Conservation (phyloP, 2,888 invertebrate species). For the Uloborus plumipes region DNA sequence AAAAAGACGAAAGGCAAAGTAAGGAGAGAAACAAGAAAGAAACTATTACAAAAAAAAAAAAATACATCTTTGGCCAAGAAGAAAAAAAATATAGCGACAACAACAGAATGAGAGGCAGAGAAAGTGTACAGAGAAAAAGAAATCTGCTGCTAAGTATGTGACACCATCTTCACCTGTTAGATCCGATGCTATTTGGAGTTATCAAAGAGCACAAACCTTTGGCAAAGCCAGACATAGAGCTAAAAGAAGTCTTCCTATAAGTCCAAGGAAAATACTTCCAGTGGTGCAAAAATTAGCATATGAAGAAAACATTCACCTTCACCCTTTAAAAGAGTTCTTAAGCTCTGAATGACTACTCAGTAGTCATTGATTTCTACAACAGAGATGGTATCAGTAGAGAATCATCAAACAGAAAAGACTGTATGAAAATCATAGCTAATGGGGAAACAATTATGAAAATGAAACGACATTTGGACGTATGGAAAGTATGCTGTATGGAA, state of each 20-base stretch:
- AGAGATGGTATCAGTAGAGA: slow-evolving; percentile 2
- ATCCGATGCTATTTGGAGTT: not conserved
- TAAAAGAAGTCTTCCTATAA: not conserved
- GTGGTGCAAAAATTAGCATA: not conserved
- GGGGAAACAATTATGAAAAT: not conserved
- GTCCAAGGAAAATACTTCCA: not conserved
- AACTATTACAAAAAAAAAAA: not conserved
- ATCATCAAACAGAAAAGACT: not conserved
- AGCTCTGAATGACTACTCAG: not conserved
- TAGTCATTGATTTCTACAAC: not conserved
- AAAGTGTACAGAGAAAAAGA: not conserved
- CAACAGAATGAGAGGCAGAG: not conserved
- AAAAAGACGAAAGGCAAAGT: not conserved
- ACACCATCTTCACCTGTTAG: not conserved
- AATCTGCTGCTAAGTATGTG: not conserved
- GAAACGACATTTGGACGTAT: not conserved
- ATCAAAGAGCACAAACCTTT: not conserved
- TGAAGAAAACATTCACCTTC: not conserved
- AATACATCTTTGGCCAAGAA: too few species aligned
- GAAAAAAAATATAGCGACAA: not conserved
- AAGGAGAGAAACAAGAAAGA: not conserved
- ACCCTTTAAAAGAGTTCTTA: not conserved
- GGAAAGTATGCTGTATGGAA: too few species aligned
- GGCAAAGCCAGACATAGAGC: not conserved
- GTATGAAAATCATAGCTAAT: not conserved